Evolutionary conservation across 2,888 invertebrate species (phyloP), one percentile per base, ranked within the genome.

Genomic region (Tetanocera ferruginea): DNA sequence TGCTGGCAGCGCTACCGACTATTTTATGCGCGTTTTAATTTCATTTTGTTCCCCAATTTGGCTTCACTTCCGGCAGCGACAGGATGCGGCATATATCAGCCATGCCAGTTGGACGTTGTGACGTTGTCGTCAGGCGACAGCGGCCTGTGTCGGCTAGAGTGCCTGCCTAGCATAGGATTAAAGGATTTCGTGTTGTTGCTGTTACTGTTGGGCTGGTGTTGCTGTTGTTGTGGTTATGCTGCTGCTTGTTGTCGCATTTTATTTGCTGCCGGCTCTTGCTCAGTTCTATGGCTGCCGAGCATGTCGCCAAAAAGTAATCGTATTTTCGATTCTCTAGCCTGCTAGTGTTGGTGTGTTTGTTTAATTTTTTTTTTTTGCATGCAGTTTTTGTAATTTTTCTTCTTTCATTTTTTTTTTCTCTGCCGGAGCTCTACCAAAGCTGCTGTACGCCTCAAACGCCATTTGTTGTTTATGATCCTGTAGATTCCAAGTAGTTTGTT

Each of bases 381-480:
- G 25, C 23, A 34, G 25, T 37, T 37, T 17, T 25, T 62, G 1
- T 62, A 2, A 28, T 62, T 62, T 28, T 23, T 23, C 3, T 17
- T 62, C 1, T 9, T 14, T 5, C 28, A 28, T 62, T 28, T 28
- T 17, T 23, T 5, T 17, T 2, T 23, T 31, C 28, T 23, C 31
- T 17, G 3, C n/a, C n/a, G n/a, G n/a, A 5, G 49, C 11, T 23
- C 60, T 43, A n/a, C 37, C 43, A 25, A 60, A 43, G 17, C 37
- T 34, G 28, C 19, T 72, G 49, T 11, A 72, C 31, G 75, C 66
- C 34, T 66, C 9, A 14, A 49, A 37, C 60, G 72, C 49, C 72
- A 23, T 60, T 60, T 73, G 60, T 73, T 73, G 60, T 73, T 73
- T 73, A 73, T 73, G 72, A 70, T 52, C 28, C 70, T 25, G 28